These are phyloP conservation scores for Acronicta alni DNA, from an alignment of 2,888 invertebrate genomes.

Conservation along the genomic window DNA sequence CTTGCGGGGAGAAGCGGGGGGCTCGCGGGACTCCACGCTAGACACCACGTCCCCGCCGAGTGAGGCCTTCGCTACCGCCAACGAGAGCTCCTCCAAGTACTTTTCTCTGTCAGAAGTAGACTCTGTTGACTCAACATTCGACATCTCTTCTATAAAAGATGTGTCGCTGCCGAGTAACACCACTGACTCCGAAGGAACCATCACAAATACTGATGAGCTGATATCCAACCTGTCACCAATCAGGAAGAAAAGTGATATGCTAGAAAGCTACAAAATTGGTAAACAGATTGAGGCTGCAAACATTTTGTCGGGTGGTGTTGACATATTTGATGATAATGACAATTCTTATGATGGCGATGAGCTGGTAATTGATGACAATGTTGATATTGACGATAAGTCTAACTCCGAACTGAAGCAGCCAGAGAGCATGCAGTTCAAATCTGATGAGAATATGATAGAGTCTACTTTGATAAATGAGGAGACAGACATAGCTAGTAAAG, in stretches of 20 bases:
- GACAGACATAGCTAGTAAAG: constrained; percentile 72
- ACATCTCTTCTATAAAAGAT: constrained; percentile 77
- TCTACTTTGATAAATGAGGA: constrained; percentile 64
- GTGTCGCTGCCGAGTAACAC: constrained; percentile 66
- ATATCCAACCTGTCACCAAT: constrained; percentile 80
- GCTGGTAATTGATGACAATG: constrained; percentile 85
- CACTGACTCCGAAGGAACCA: constrained; percentile 64
- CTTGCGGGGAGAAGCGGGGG: constrained; percentile 79
- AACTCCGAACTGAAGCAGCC: constrained; percentile 62
- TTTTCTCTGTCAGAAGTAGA: constrained; percentile 84
- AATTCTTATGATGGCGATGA: constrained; percentile 86
- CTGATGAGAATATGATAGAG: constrained; percentile 62
- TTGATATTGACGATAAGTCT: constrained; percentile 74
- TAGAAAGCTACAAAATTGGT: constrained; percentile 81
- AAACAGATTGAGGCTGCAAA: constrained; percentile 86
- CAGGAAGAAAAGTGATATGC: constrained; percentile 74
- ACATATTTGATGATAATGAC: constrained; percentile 87
- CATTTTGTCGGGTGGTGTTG: constrained; percentile 84
- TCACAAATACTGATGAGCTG: constrained; percentile 68
- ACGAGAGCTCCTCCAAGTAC: constrained; percentile 82
- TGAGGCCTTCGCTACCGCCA: constrained; percentile 82
- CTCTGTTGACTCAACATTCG: constrained; percentile 80
- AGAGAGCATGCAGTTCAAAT: constrained; percentile 61
- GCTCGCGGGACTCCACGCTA: constrained; percentile 78
- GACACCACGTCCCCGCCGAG: constrained; percentile 79